A percentile compares a stretch with the other conserved stretches of the same genome.
Conservation (phyloP, 2,888 invertebrate species). For the Prenolepis imparis region DNA sequence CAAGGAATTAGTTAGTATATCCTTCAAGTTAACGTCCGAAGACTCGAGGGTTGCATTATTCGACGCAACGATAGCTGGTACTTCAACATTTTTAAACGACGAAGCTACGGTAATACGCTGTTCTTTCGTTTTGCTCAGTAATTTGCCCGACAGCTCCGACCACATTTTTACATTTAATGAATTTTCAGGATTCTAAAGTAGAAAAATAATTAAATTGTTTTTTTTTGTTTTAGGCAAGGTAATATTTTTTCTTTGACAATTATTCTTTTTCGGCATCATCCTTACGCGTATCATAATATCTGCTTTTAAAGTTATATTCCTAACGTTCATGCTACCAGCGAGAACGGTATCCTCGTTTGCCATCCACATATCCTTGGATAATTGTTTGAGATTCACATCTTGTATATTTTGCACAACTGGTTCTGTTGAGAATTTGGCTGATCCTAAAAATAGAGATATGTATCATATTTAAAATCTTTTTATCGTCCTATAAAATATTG, state of each 20-base stretch:
- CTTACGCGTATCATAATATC: constrained; percentile 82
- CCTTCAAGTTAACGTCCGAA: constrained; percentile 79
- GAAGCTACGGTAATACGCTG: constrained; percentile 73
- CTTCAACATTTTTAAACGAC: constrained; percentile 64
- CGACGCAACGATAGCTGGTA: constrained; percentile 67
- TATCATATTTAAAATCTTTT: constrained; percentile 32
- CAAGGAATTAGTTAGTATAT: constrained; percentile 87
- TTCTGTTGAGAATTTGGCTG: constrained; percentile 85
- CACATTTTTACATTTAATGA: constrained; percentile 83
- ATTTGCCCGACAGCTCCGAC: constrained; percentile 59
- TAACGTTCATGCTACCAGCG: constrained; percentile 80
- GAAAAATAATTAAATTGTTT: constrained; percentile 23
- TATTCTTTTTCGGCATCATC: neutral
- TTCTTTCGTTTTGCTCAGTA: constrained; percentile 78
- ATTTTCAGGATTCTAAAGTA: constrained; percentile 86
- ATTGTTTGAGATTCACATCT: constrained; percentile 80
- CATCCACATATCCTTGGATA: constrained; percentile 87
- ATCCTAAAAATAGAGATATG: constrained; percentile 79
- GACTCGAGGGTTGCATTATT: constrained; percentile 66
- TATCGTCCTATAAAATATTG: neutral
- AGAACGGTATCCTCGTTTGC: constrained; percentile 82
- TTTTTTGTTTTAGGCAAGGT: neutral
- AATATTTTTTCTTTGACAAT: neutral
- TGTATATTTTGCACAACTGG: constrained; percentile 86
- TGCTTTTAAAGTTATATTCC: constrained; percentile 81